These are phyloP conservation scores for Cherax destructor DNA, from an alignment of 1,140 invertebrate species.

Conservation along the genomic window DNA sequence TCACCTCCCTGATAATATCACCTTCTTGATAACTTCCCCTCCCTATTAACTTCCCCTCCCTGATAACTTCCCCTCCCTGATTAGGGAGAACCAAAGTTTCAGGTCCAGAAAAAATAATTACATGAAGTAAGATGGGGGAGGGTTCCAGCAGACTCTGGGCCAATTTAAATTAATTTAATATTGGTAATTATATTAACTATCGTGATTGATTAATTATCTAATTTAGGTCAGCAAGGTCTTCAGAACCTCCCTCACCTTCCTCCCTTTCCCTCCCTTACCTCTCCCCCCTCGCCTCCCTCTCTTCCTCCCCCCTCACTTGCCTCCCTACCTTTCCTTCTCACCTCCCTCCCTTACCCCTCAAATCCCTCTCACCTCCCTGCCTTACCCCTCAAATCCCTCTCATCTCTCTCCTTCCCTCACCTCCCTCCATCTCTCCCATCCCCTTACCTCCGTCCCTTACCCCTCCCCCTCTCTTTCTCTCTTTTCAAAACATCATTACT, in stretches of 20 bases:
- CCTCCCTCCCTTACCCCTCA: neutral
- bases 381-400: neutral
- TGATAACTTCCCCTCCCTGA: too few species aligned
- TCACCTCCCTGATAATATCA: too few species aligned
- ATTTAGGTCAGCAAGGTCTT: conserved; percentile 41
- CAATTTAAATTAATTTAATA: conserved; percentile 70
- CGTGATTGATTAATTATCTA: conserved; percentile 70
- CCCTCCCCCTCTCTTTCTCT: neutral
- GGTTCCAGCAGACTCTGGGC: conserved; percentile 19
- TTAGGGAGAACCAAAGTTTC: conserved; percentile 2
- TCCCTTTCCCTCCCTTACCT: neutral
- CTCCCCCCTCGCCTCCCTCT: conserved; percentile 6
- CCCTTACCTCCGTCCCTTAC: neutral
- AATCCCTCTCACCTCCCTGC: neutral
- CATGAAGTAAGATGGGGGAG: conserved; percentile 16
- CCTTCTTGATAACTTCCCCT: too few species aligned
- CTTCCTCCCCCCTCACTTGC: neutral
- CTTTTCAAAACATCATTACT: neutral
- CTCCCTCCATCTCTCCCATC: neutral
- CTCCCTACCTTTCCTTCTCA: neutral
- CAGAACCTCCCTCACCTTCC: neutral
- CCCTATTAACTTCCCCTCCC: too few species aligned
- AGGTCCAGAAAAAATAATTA: conserved; percentile 12
- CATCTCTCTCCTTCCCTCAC: neutral
- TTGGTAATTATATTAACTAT: conserved; percentile 69